Conservation (phyloP, 2,888 invertebrate genomes). For the Odontomyia ornata region DNA sequence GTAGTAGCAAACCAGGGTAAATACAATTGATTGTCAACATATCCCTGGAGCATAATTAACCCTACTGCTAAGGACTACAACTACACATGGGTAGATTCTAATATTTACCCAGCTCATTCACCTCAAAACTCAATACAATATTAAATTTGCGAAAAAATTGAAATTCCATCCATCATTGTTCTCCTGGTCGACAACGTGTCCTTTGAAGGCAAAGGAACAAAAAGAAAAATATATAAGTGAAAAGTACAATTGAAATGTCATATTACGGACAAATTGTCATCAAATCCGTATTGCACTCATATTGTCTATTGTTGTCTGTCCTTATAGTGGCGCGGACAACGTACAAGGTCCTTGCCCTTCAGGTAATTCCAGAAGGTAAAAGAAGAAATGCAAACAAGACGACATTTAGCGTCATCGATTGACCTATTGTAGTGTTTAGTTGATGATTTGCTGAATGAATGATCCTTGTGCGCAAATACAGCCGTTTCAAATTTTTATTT, state of each 20-base stretch:
- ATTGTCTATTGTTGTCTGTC: slow-evolving; percentile 20
- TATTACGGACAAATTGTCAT: slow-evolving; percentile 48
- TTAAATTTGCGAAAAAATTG: background rate
- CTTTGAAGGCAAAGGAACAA: background rate
- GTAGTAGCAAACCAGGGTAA: background rate
- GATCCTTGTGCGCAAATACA: slow-evolving; percentile 23
- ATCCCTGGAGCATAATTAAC: slow-evolving; percentile 32
- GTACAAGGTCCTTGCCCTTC: slow-evolving; percentile 40
- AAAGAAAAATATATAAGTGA: background rate
- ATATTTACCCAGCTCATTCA: background rate
- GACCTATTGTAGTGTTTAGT: slow-evolving; percentile 34
- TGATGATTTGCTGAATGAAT: slow-evolving; percentile 17
- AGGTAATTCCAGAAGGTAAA: slow-evolving; percentile 44
- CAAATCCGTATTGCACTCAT: slow-evolving; percentile 38
- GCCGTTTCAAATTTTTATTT: slow-evolving; percentile 38
- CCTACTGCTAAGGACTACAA: background rate
- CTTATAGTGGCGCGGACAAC: background rate
- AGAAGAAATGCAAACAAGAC: slow-evolving; percentile 40
- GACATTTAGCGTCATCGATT: slow-evolving; percentile 39
- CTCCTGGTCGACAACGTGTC: background rate
- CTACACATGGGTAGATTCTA: background rate
- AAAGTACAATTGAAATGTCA: slow-evolving; percentile 49
- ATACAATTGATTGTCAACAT: background rate
- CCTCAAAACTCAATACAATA: background rate
- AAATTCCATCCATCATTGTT: slow-evolving; percentile 6